Conservation (phyloP, 53 echinoderm and acorn worm species). For the Echinarachnius parma region DNA sequence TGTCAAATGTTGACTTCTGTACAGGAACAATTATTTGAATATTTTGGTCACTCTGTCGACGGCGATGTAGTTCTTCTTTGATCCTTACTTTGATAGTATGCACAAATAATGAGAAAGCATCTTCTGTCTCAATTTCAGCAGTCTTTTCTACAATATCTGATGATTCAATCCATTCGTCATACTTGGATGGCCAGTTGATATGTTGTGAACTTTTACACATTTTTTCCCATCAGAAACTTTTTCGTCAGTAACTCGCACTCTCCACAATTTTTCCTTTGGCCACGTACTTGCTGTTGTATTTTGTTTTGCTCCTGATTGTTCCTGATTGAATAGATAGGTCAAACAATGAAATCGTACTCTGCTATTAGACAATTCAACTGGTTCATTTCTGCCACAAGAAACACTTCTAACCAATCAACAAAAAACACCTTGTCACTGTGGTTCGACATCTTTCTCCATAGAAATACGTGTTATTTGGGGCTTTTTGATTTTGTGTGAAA, state of each 20-base stretch:
- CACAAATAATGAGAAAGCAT: slow-evolving; percentile 47
- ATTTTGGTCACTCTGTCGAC: slow-evolving; percentile 47
- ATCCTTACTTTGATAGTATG: slow-evolving; percentile 40
- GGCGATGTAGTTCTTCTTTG: slow-evolving; percentile 64
- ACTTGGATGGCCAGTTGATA: slow-evolving; percentile 58
- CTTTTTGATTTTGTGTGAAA: no score
- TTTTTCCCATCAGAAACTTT: slow-evolving; percentile 10
- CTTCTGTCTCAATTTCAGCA: slow-evolving; percentile 32
- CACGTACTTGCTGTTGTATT: no score
- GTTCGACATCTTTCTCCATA: no score
- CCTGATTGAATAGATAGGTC: no score
- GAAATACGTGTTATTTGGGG: no score
- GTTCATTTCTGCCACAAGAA: no score
- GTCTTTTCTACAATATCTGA: slow-evolving; percentile 33
- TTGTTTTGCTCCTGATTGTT: no score
- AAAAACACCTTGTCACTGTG: no score
- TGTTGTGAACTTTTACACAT: slow-evolving; percentile 48
- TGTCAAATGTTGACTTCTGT: slow-evolving; percentile 29
- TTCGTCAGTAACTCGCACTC: slow-evolving; percentile 7
- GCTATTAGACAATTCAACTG: no score
- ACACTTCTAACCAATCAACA: no score
- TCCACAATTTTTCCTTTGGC: slow-evolving; percentile 37
- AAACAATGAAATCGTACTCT: no score
- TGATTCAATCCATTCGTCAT: slow-evolving; percentile 47
- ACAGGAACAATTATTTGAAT: slow-evolving; percentile 17